Evolutionary conservation across 2,797 vertebrate species (phyloP).

Genomic region (Thamnophis elegans): DNA sequence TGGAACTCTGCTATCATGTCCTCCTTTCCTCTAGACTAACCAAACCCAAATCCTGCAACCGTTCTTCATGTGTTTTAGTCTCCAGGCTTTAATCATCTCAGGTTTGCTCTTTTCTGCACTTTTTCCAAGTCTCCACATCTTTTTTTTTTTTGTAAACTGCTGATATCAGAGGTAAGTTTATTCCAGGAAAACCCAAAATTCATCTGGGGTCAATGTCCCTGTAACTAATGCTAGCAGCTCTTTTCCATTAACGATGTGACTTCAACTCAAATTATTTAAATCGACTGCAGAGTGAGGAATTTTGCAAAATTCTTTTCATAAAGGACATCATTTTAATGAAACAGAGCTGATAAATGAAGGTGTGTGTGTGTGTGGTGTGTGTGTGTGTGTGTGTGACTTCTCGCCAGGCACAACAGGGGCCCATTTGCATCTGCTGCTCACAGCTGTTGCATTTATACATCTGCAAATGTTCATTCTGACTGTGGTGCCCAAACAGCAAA

Average conservation of each 20-base stretch:
- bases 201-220: background rate
- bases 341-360: background rate
- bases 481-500: too few species aligned
- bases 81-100: too few species aligned
- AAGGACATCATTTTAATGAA: conserved; percentile 21
- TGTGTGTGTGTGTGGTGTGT: too few species aligned
- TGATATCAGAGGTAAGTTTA: background rate
- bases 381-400: conserved; percentile 9
- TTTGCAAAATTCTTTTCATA: conserved; percentile 36
- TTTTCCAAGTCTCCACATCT: too few species aligned
- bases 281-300: conserved; percentile 1
- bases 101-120: too few species aligned
- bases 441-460: too few species aligned
- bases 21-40: too few species aligned
- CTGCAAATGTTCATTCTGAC: too few species aligned
- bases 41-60: too few species aligned
- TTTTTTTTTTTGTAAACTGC: background rate
- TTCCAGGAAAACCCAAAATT: background rate
- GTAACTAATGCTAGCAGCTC: background rate
- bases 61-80: too few species aligned
- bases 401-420: background rate
- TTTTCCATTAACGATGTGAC: background rate
- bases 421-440: background rate
- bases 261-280: conserved; percentile 32
- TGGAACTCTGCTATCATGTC: too few species aligned